These are phyloP conservation scores for Manis pentadactyla DNA, from an alignment of 2,797 vertebrate genomes.

Conservation along the genomic window DNA sequence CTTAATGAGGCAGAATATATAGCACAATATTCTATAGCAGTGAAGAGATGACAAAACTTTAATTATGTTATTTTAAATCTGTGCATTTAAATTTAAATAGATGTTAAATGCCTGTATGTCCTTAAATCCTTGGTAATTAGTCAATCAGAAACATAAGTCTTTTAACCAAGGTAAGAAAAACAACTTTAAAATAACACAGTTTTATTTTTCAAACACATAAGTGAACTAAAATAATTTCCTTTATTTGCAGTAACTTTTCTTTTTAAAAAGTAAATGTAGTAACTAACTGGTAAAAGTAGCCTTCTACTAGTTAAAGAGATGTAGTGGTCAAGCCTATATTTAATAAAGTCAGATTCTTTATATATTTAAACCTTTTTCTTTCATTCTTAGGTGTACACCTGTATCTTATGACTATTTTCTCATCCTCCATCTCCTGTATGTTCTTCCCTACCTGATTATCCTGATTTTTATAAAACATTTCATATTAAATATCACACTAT, in stretches of 20 bases:
- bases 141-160: neutral
- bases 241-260: neutral
- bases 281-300: neutral
- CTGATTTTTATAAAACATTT: neutral
- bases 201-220: neutral
- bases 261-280: neutral
- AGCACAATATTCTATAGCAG: neutral
- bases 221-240: conserved; percentile 11
- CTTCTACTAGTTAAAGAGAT: neutral
- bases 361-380: neutral
- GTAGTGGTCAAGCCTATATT: neutral
- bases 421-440: neutral
- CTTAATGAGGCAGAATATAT: neutral
- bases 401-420: neutral
- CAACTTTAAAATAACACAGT: neutral
- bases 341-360: neutral
- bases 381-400: neutral
- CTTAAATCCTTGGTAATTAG: neutral
- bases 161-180: neutral
- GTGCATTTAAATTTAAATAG: neutral
- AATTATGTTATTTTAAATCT: neutral
- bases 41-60: neutral
- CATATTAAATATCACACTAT: neutral
- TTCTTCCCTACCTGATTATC: neutral
- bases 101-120: neutral